Evolutionary conservation across 2,797 vertebrate species (phyloP).

Genomic region (Liparis tanakae): DNA sequence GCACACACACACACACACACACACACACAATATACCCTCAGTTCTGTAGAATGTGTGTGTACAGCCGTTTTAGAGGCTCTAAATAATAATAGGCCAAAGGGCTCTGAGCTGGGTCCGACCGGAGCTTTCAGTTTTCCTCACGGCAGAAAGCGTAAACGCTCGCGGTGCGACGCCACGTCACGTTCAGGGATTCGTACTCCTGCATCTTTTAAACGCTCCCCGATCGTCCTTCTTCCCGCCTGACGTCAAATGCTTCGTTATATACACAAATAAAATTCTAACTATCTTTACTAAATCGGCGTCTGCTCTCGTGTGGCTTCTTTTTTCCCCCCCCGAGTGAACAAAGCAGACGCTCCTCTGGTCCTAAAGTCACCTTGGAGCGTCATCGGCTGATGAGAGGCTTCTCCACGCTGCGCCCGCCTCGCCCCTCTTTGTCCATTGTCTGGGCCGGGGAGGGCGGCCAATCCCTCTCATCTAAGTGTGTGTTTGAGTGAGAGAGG

Average conservation of each 20-base stretch:
- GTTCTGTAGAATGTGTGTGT: conserved; percentile 26
- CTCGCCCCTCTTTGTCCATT: conserved; percentile 82
- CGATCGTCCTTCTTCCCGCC: neutral
- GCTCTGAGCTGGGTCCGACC: conserved; percentile 25
- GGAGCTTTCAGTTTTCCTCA: neutral
- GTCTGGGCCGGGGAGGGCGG: conserved; percentile 63
- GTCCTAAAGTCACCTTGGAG: conserved; percentile 82
- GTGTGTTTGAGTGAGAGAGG: conserved; percentile 47
- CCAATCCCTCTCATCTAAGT: conserved; percentile 66
- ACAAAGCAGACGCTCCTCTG: neutral
- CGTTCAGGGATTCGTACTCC: neutral
- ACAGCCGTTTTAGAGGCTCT: conserved; percentile 18
- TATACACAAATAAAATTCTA: conserved; percentile 51
- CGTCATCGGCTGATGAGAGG: conserved; percentile 78
- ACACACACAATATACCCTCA: conserved; percentile 17
- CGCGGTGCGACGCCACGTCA: conserved; percentile 19
- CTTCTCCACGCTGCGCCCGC: conserved; percentile 59
- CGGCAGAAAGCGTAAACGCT: conserved; percentile 13
- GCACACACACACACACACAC: conserved; percentile 1
- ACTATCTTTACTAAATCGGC: conserved; percentile 26
- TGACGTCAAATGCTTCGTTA: conserved; percentile 6
- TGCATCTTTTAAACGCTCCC: neutral
- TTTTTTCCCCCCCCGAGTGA: conserved; percentile 23
- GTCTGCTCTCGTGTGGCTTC: conserved; percentile 31
- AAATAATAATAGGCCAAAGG: neutral